Percentiles rank a stretch among this genome's conserved stretches.
phyloP scores from a whole-genome alignment of 2,113 vertebrate genomes.

The Nicator chloris region DNA sequence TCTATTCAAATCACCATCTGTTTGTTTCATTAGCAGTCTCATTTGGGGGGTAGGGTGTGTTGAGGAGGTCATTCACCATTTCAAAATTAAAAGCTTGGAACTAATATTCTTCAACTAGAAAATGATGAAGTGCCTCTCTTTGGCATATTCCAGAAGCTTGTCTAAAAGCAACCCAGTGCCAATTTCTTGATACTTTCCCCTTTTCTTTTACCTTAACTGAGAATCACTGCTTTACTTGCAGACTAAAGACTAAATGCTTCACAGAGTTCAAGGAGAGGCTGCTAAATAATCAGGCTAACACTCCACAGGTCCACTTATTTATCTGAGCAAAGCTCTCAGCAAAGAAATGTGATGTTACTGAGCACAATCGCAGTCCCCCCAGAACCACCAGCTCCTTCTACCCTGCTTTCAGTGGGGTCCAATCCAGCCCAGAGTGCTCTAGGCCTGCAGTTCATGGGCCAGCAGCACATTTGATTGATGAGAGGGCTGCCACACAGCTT shows the following conservation, averaged over 20 bases:
- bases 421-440: not conserved
- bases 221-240: not conserved
- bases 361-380: not conserved
- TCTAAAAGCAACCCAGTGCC: not conserved
- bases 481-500: not conserved
- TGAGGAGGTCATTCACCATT: constrained; percentile 14
- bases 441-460: not conserved
- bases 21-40: constrained; percentile 2
- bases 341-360: not conserved
- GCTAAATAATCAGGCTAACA: not conserved
- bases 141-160: not conserved
- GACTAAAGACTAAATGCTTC: not conserved
- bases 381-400: not conserved
- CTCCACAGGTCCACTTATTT: not conserved
- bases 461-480: not conserved
- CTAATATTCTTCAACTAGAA: not conserved
- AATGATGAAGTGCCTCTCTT: not conserved
- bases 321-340: not conserved
- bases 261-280: not conserved
- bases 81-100: not conserved
- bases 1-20: constrained; percentile 7
- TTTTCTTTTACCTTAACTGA: not conserved
- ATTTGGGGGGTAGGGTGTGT: not conserved
- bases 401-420: not conserved
- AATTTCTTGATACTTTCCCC: not conserved